Base-by-base conservation (phyloP, 2,797 vertebrate genomes). In the Sphenopsis melanotis region DNA sequence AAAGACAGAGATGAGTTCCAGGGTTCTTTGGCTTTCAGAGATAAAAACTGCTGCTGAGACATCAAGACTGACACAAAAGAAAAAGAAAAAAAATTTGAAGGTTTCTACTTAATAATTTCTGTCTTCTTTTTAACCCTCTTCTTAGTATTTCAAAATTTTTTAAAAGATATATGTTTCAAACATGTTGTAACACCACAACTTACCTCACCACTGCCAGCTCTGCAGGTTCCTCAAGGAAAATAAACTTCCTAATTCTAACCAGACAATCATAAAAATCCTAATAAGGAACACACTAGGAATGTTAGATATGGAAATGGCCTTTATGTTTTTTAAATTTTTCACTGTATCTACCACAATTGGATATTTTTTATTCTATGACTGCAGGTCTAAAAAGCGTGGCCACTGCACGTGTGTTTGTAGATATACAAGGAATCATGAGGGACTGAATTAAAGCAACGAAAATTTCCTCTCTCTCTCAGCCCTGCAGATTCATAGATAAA, bases 361-460 rank as follows among this genome's bases (percentile, higher is more conserved):
- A 21, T 60, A 60, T 17, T 29, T 53, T 89, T 83, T 55, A 69
- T 60, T 50, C n/a, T 60, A 3, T 59, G 12, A 60, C 77, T 78
- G 4, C 7, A 37, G 15, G 41, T 50, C 30, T 52, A 20, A 85
- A 66, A 59, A 39, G 20, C 1, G 0, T 34, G 10, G 6, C 23
- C 24, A 24, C 16, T 52, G 22, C 5, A 4, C 2, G 2, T n/a
- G 37, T 76, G 39, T 46, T 42, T 1, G 0, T 41, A 15, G 6
- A 15, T 13, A 19, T 12, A 56, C 14, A 41, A 64, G 46, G 32
- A 71, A 55, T 37, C 36, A 16, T 18, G 41, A 34, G 30, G 22
- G 41, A 42, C 8, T 15, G 32, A 87, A 52, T 44, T 52, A 71
- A 65, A 80, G 19, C 14, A 11, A 29, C 15, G 21, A n/a, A 75